These are phyloP conservation scores for Morinoia aosen DNA, from an alignment of 2,888 invertebrate genomes.

Conservation along the genomic window DNA sequence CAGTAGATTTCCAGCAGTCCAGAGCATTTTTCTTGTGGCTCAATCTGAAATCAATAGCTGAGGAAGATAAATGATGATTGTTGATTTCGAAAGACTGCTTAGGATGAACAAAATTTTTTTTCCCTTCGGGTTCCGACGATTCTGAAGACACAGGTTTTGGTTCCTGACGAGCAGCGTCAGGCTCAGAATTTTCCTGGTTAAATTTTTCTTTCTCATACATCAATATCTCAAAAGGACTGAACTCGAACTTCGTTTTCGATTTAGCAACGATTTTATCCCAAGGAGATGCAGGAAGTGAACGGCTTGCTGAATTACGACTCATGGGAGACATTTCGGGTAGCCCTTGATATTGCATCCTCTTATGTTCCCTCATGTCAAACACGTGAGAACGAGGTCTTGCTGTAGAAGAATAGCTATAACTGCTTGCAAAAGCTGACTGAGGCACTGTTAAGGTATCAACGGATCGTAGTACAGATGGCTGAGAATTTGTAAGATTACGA, in stretches of 20 bases:
- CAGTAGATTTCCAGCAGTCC: conserved; percentile 32
- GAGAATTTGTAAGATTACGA: neutral
- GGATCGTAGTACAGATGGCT: neutral
- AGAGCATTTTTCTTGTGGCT: conserved; percentile 47
- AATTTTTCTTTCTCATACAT: neutral
- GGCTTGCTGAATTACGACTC: neutral
- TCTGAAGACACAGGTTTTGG: neutral
- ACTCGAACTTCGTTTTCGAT: conserved; percentile 20
- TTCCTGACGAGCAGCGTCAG: neutral
- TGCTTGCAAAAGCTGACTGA: neutral
- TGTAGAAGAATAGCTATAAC: neutral
- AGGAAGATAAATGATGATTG: conserved; percentile 39
- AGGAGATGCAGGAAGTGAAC: conserved; percentile 33
- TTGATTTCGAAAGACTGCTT: conserved; percentile 32
- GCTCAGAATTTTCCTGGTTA: neutral
- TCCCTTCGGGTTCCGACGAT: neutral
- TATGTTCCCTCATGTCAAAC: neutral
- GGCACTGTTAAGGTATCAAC: neutral
- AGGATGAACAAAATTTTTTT: conserved; percentile 33
- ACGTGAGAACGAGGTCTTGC: neutral
- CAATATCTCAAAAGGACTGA: neutral
- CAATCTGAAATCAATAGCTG: conserved; percentile 41
- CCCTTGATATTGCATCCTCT: neutral
- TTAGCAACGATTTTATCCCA: conserved; percentile 24
- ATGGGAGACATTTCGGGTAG: neutral